Percentiles rank a stretch among this genome's conserved stretches.
These are phyloP conservation scores for Pyrgus malvae DNA, from an alignment of 2,888 invertebrate species.

Conservation along the genomic window DNA sequence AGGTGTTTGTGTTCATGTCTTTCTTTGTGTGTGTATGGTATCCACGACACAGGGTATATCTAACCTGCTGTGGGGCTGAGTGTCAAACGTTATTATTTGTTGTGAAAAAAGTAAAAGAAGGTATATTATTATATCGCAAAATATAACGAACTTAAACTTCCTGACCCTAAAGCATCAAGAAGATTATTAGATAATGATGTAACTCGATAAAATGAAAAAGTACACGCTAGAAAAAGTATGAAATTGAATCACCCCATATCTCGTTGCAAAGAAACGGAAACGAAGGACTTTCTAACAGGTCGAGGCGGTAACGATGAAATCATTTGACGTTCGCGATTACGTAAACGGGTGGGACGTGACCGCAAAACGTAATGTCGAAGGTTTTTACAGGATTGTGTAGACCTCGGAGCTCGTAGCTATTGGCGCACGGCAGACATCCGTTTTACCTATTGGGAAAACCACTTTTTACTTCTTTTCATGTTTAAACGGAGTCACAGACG, in stretches of 20 bases:
- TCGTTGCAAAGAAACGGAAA: conserved; percentile 3
- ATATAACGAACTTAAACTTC: no score
- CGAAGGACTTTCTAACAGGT: conserved; percentile 15
- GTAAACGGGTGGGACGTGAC: conserved; percentile 14
- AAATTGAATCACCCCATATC: conserved; percentile 19
- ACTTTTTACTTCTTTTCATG: background rate
- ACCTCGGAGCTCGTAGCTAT: conserved; percentile 5
- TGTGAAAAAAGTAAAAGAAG: no score
- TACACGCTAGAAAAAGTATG: conserved; percentile 15
- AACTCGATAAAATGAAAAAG: conserved; percentile 4
- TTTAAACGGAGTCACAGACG: background rate
- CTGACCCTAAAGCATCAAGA: background rate
- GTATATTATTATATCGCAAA: no score
- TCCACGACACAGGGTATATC: no score
- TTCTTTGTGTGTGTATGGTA: no score
- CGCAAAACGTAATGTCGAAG: conserved; percentile 15
- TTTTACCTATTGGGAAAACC: background rate
- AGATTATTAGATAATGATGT: background rate
- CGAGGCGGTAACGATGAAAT: conserved; percentile 17
- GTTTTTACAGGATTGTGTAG: conserved; percentile 11
- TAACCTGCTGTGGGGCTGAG: no score
- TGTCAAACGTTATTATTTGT: no score
- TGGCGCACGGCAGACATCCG: conserved; percentile 3
- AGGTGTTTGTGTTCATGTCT: no score
- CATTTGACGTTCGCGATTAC: conserved; percentile 19